Conservation (phyloP, 1,140 invertebrate species). For the Acromyrmex echinatior region DNA sequence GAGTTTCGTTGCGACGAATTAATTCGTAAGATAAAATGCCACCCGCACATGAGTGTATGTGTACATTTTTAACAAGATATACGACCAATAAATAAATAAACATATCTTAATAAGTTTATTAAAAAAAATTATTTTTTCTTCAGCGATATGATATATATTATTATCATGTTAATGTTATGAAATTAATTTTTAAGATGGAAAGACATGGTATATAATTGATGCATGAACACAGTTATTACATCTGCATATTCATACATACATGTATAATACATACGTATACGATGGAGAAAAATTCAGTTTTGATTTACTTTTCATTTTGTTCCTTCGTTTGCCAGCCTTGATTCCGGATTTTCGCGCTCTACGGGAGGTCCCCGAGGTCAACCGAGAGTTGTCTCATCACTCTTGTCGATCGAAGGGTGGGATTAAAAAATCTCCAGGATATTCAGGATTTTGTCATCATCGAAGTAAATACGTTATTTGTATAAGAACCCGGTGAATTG, state of each 20-base stretch:
- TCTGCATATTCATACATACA: not conserved
- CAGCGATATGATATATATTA: not conserved
- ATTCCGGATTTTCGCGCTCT: not conserved
- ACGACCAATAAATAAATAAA: not conserved
- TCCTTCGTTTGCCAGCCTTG: not conserved
- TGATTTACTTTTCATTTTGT: not conserved
- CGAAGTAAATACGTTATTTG: not conserved
- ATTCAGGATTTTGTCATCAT: not conserved
- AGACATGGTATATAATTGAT: not conserved
- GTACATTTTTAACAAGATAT: not conserved
- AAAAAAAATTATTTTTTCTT: not conserved
- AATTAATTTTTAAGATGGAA: not conserved
- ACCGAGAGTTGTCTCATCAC: not conserved
- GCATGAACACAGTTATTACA: not conserved
- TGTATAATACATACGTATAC: not conserved
- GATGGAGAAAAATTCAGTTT: not conserved
- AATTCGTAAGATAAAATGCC: conserved; percentile 26
- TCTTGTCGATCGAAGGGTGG: not conserved
- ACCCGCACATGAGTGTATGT: not conserved
- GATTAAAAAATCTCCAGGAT: not conserved
- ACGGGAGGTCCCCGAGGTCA: not conserved
- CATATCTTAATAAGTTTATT: not conserved
- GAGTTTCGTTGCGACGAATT: conserved; percentile 19
- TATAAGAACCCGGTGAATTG: not conserved
- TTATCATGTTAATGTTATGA: not conserved